Conservation (phyloP, 2,797 vertebrate species). For the Mallotus villosus region DNA sequence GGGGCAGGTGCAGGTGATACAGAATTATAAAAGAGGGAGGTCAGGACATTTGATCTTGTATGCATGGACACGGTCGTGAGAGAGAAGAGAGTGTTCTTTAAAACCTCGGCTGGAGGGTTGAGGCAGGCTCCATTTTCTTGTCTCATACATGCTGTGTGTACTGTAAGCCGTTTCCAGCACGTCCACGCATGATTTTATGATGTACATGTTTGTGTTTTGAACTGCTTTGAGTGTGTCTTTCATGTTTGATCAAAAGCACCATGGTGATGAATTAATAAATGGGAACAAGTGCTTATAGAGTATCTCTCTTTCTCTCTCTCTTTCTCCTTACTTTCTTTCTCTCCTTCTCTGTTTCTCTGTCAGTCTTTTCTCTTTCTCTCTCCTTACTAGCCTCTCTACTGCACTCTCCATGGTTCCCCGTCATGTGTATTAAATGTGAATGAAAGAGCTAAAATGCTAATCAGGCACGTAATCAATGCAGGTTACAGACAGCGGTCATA, state of each 20-base stretch:
- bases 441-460: background rate
- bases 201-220: background rate
- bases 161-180: background rate
- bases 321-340: background rate
- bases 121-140: too few species aligned
- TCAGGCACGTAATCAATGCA: background rate
- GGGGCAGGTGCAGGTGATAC: background rate
- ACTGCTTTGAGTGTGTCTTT: too few species aligned
- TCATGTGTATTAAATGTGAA: background rate
- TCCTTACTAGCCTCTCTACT: too few species aligned
- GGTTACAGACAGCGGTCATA: background rate
- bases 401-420: too few species aligned
- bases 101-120: background rate
- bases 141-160: background rate
- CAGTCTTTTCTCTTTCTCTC: background rate
- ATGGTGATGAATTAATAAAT: too few species aligned
- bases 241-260: too few species aligned
- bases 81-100: conserved; percentile 1
- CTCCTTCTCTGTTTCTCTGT: background rate
- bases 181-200: conserved; percentile 5
- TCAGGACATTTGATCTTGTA: background rate
- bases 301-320: background rate
- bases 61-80: background rate
- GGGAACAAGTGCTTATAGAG: too few species aligned
- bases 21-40: background rate